These are phyloP conservation scores for Panulirus ornatus DNA, from an alignment of 1,140 invertebrate genomes.

Conservation along the genomic window DNA sequence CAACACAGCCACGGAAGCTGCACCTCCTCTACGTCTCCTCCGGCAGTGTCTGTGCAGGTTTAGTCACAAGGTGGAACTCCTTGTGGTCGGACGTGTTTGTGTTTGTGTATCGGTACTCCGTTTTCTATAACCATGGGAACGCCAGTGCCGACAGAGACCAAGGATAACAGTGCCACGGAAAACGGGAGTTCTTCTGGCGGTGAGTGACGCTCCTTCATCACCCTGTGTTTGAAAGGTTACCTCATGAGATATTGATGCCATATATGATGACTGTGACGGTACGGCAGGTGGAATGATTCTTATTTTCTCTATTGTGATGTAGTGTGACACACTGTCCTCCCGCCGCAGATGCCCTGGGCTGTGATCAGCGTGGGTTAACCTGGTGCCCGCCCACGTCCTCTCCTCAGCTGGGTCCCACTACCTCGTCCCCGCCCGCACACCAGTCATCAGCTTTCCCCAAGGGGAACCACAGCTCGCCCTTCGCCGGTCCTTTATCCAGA, in stretches of 20 bases:
- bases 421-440: conserved; percentile 56
- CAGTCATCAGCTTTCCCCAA: conserved; percentile 27
- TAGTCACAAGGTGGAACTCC: conserved; percentile 49
- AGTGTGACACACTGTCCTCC: conserved; percentile 23
- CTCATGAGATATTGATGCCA: neutral
- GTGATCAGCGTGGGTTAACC: conserved; percentile 22
- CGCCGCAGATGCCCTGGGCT: conserved; percentile 39
- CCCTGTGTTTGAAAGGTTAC: too few relatives aligned
- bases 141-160: conserved; percentile 66
- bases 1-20: conserved; percentile 57
- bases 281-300: neutral
- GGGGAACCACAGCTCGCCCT: conserved; percentile 13
- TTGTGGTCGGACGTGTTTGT: conserved; percentile 24
- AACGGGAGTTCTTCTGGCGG: conserved; percentile 42
- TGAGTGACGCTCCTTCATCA: conserved; percentile 25
- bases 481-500: conserved; percentile 27
- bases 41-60: neutral
- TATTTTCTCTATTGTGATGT: neutral
- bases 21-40: conserved; percentile 30
- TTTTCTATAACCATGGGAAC: conserved; percentile 55
- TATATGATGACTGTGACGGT: neutral
- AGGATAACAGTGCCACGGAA: conserved; percentile 67
- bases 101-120: neutral
- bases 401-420: conserved; percentile 34
- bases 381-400: conserved; percentile 61